These are phyloP conservation scores for Cheilosia vulpina DNA, from an alignment of 2,888 invertebrate genomes.

Conservation along the genomic window DNA sequence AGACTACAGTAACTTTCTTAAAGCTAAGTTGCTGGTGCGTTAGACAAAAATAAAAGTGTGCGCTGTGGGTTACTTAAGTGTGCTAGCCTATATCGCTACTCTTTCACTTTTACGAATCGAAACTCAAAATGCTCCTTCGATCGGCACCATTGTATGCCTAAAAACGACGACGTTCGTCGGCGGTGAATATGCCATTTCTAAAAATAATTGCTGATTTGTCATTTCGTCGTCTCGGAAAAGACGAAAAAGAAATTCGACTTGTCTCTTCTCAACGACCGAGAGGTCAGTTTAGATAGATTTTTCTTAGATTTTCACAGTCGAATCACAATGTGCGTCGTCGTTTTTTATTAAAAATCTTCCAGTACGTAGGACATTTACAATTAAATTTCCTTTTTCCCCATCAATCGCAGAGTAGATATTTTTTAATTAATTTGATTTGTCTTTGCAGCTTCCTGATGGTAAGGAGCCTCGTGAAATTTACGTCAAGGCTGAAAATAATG, in stretches of 20 bases:
- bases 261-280: constrained; percentile 47
- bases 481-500: constrained; percentile 93
- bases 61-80: no score
- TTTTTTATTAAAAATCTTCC: constrained; percentile 28
- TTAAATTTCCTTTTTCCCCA: neutral
- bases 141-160: constrained; percentile 36
- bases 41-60: no score
- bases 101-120: neutral
- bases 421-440: constrained; percentile 43
- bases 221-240: constrained; percentile 54
- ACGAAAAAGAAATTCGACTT: constrained; percentile 39
- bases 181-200: constrained; percentile 71
- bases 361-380: neutral
- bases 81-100: no score
- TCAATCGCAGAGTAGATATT: neutral
- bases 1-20: no score
- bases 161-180: constrained; percentile 19
- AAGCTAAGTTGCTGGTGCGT: no score
- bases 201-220: constrained; percentile 75
- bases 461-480: constrained; percentile 91
- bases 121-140: neutral
- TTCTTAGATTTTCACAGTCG: constrained; percentile 50
- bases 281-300: constrained; percentile 55
- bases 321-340: constrained; percentile 23
- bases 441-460: constrained; percentile 86